phyloP scores from a whole-genome alignment of 2,113 vertebrate species.

The Ceyx margarethae region DNA sequence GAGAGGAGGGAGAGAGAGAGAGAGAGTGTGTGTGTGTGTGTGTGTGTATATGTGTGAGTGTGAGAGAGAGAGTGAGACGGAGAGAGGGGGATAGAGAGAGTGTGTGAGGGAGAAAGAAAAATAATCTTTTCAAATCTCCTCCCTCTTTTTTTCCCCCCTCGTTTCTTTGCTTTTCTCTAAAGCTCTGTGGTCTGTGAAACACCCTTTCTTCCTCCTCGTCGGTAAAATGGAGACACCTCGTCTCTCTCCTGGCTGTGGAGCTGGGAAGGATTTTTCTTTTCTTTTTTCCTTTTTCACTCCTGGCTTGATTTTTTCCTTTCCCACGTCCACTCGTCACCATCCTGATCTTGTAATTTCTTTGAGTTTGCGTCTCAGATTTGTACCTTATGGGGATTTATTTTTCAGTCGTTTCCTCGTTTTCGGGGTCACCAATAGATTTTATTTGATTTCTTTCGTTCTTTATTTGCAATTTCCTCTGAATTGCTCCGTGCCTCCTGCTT shows the following conservation, averaged over 20 bases:
- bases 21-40: conserved; percentile 48
- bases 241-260: conserved; percentile 48
- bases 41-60: conserved; percentile 62
- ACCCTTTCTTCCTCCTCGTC: conserved; percentile 68
- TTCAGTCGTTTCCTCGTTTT: conserved; percentile 49
- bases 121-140: conserved; percentile 80
- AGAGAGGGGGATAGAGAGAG: conserved; percentile 74
- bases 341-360: conserved; percentile 22
- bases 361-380: conserved; percentile 16
- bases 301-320: conserved; percentile 37
- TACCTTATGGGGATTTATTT: conserved; percentile 54
- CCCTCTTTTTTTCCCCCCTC: conserved; percentile 72
- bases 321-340: conserved; percentile 1
- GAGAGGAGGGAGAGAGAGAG: conserved; percentile 59
- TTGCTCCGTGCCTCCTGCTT: conserved; percentile 6
- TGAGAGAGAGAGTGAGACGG: conserved; percentile 66
- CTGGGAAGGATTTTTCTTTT: conserved; percentile 64
- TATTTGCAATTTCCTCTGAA: conserved; percentile 36
- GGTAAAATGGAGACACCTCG: conserved; percentile 75
- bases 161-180: conserved; percentile 71
- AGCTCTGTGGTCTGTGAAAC: conserved; percentile 73
- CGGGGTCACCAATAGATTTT: not conserved
- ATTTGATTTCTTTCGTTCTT: conserved; percentile 11
- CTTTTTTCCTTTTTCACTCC: conserved; percentile 52
- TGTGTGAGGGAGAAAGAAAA: conserved; percentile 76